Base-by-base conservation (phyloP, 2,797 vertebrate genomes). In the Eleutherodactylus coqui region DNA sequence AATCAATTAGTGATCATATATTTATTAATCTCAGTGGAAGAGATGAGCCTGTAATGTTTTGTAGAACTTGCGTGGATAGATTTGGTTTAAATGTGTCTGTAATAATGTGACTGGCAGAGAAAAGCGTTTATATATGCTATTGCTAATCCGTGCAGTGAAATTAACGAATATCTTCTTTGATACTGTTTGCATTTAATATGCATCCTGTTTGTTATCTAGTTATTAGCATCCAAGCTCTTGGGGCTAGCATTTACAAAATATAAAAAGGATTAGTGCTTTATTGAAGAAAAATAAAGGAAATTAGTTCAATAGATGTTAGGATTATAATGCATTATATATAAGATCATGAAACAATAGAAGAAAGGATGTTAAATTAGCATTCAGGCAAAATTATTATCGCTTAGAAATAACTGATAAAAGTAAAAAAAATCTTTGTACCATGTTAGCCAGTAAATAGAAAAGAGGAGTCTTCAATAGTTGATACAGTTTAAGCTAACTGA, bases 211-310 rank as follows among this genome's bases (percentile, higher is more conserved):
- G 58, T 64, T 82, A 82, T 82, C 79, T 67, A 69, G 70, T 86
- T 86, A 86, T 86, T 86, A 86, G 70, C 36, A 86, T 86, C 58
- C 47, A 41, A 76, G 29, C 79, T 75, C 85, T 86, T 81, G 78
- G 70, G 85, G 85, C 79, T 86, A 55, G 55, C 69, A 82, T 86
- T 86, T 81, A 86, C 78, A 81, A 49, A 85, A 81, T 72, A 75
- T 80, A 73, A 73, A 76, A 86, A 86, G 69, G 78, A 86, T 86
- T 81, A 81, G 78, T 75, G 72, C 75, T 85, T 75, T 75, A 64
- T 85, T 85, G 53, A 43, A 80, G 78, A 32, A 24, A 86, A 82
- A 82, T 62, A 86, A 82, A 86, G 36, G 21, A 86, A 64, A 81
- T 73, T 5, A 76, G 45, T 47, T 80, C 41, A 86, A 60, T 58